Conservation (phyloP, 2,888 invertebrate genomes). For the Macaria liturata region DNA sequence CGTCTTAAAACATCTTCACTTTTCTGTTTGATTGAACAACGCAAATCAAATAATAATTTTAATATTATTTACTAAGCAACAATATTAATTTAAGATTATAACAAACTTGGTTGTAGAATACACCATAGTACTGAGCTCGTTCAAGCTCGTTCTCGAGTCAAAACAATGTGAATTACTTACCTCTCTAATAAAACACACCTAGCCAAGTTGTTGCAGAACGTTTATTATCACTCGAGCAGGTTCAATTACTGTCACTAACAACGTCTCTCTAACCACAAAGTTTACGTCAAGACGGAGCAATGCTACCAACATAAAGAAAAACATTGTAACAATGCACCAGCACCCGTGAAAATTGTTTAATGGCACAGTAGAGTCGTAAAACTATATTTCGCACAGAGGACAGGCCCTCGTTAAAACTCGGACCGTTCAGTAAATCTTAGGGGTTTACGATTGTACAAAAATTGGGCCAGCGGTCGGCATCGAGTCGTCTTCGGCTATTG, state of each 20-base stretch:
- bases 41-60: too few species aligned
- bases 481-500: slow-evolving; percentile 36
- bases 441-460: slow-evolving; percentile 77
- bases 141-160: too few species aligned
- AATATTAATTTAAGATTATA: too few species aligned
- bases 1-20: too few species aligned
- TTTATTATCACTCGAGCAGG: slow-evolving; percentile 2
- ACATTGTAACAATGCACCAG: slow-evolving; percentile 40
- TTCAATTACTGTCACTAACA: slow-evolving; percentile 11
- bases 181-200: too few species aligned
- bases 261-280: slow-evolving; percentile 12
- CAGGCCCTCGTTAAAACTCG: slow-evolving; percentile 73
- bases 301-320: slow-evolving; percentile 27
- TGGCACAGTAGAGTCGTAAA: slow-evolving; percentile 71
- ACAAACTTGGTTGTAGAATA: too few species aligned
- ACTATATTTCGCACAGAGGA: slow-evolving; percentile 64
- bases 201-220: slow-evolving; percentile 1
- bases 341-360: slow-evolving; percentile 50
- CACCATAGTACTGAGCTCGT: too few species aligned
- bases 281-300: slow-evolving; percentile 16
- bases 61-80: too few species aligned
- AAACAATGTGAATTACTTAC: too few species aligned
- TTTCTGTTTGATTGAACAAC: too few species aligned
- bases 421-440: slow-evolving; percentile 75
- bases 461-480: slow-evolving; percentile 56